Evolutionary conservation across 1,140 invertebrate genomes (phyloP), one percentile per base, ranked within the genome.

Genomic region (Pseudomyrmex gracilis): DNA sequence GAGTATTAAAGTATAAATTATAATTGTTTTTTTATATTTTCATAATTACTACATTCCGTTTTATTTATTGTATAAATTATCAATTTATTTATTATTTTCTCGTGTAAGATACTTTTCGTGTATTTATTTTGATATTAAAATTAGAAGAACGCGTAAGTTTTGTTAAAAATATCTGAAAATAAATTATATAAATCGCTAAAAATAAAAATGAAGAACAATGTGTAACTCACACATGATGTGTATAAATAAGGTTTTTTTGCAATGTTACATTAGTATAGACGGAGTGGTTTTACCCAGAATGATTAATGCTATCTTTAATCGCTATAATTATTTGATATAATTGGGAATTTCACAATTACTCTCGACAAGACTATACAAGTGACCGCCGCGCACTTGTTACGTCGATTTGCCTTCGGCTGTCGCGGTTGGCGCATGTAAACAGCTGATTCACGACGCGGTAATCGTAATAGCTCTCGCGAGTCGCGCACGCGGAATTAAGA

Each of bases 361-460:
- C 55, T 45, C 55, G 64, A 12, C 43, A 34, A 34, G 22, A 55
- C 53, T 51, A 73, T 66, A n/a, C n/a, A 77, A 77, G 71, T 66
- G 61, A 51, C 10, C 60, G 43, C 60, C 61, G 70, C 49, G 61
- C 58, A 58, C 71, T 76, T 64, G 82, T 83, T 76, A 64, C 53
- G 82, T 51, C 82, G 57, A 63, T 63, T 34, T 34, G 10, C 15
- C 47, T 51, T 17, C 5, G 12, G 13, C 68, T 24, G 45, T 4
- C 70, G 45, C 34, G 43, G 68, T 43, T 5, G 70, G 5, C 13
- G 68, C 68, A 74, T 82, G 58, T 51, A 82, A 82, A 82, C 34
- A 58, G 76, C 66, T 80, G 76, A 80, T 80, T 80, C 66, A 80
- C 66, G 76, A 45, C 66, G 70, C 10, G 53, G 53, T 80, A 71